Percentiles rank a stretch among this genome's conserved stretches.
These are phyloP conservation scores for Cheilosia impressa DNA, from an alignment of 2,888 invertebrate genomes.

Conservation along the genomic window DNA sequence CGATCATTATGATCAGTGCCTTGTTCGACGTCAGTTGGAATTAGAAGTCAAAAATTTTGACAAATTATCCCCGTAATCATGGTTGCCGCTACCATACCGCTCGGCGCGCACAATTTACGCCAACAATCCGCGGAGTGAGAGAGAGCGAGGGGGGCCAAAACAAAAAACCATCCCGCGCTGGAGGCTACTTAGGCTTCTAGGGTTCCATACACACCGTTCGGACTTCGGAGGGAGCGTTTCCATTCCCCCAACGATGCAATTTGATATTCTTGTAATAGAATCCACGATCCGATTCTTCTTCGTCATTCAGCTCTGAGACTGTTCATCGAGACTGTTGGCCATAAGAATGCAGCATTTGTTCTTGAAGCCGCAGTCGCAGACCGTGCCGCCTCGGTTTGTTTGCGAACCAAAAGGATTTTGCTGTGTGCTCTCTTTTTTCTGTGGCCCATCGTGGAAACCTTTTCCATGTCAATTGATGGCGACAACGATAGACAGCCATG, in stretches of 20 bases:
- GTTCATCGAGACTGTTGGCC: slow-evolving; percentile 17
- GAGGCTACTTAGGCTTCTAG: slow-evolving; percentile 69
- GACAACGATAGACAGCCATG: slow-evolving; percentile 61
- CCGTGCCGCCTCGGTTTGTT: slow-evolving; percentile 43
- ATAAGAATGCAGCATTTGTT: slow-evolving; percentile 67
- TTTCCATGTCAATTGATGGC: slow-evolving; percentile 63
- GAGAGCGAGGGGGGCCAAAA: slow-evolving; percentile 23
- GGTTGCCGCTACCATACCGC: slow-evolving; percentile 45
- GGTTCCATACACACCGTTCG: slow-evolving; percentile 28
- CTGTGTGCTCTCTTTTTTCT: neutral
- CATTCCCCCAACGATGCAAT: slow-evolving; percentile 68
- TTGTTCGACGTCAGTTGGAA: slow-evolving; percentile 76
- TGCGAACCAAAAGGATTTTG: slow-evolving; percentile 54
- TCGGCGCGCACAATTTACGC: slow-evolving; percentile 51
- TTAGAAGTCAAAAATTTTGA: slow-evolving; percentile 76
- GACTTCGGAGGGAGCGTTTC: slow-evolving; percentile 14
- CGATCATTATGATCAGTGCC: slow-evolving; percentile 74
- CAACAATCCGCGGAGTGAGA: slow-evolving; percentile 66
- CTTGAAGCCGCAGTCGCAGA: slow-evolving; percentile 28
- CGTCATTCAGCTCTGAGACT: slow-evolving; percentile 32
- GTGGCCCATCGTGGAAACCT: slow-evolving; percentile 32
- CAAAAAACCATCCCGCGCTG: slow-evolving; percentile 11
- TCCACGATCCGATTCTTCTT: slow-evolving; percentile 75
- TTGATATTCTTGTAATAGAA: slow-evolving; percentile 77
- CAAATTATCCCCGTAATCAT: slow-evolving; percentile 75